These are phyloP conservation scores for Hoplostethus atlanticus DNA, from an alignment of 2,797 vertebrate genomes.

Conservation along the genomic window DNA sequence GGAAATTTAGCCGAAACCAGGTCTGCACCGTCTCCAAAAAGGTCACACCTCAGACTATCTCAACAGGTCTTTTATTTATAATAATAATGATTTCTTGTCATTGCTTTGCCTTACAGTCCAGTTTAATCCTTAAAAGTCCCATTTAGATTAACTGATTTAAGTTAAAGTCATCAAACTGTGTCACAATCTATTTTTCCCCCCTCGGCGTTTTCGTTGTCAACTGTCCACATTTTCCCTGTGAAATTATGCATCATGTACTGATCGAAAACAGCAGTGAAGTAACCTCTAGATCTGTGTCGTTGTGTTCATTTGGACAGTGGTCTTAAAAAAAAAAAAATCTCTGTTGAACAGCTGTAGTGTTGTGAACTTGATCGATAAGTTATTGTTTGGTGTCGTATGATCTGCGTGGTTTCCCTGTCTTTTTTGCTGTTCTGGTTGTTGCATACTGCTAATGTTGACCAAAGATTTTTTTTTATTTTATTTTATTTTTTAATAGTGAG, in stretches of 20 bases:
- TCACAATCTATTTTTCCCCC: conserved; percentile 31
- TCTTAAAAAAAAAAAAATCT: conserved; percentile 46
- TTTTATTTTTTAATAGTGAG: not conserved
- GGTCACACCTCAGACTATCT: not conserved
- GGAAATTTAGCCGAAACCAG: not conserved
- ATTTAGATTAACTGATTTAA: conserved; percentile 26
- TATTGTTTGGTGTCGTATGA: conserved; percentile 77
- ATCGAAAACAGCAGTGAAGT: conserved; percentile 64
- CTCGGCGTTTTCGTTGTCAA: conserved; percentile 52
- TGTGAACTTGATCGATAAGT: conserved; percentile 79
- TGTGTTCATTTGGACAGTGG: conserved; percentile 46
- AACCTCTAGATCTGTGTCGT: conserved; percentile 54
- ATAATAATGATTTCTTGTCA: conserved; percentile 42
- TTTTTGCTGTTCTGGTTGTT: conserved; percentile 66
- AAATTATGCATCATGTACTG: conserved; percentile 52
- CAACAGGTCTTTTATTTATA: conserved; percentile 41
- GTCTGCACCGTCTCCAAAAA: not conserved
- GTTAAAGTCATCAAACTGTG: conserved; percentile 31
- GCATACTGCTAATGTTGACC: conserved; percentile 74
- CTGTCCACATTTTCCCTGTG: conserved; percentile 60
- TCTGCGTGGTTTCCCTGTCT: conserved; percentile 45
- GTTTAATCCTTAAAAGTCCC: conserved; percentile 12
- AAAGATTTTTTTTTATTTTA: conserved; percentile 73
- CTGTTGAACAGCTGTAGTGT: conserved; percentile 72
- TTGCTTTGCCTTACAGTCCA: conserved; percentile 42